Conservation (phyloP, 2,888 invertebrate genomes). For the Eilema depressum region DNA sequence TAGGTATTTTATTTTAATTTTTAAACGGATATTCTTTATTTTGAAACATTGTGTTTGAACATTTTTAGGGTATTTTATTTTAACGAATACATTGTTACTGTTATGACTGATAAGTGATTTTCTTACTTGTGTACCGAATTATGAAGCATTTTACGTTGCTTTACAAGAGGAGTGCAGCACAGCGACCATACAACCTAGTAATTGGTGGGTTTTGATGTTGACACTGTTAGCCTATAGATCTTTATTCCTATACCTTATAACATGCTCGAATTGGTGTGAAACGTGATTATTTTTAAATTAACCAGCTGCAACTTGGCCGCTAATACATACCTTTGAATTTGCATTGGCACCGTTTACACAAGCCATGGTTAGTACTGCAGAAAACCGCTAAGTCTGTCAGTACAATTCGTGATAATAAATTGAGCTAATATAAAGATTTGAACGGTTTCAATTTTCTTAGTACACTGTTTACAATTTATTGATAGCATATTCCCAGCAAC, state of each 20-base stretch:
- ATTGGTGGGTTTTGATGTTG: no score
- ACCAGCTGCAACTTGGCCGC: no score
- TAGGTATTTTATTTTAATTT: slow-evolving; percentile 1
- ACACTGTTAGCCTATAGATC: no score
- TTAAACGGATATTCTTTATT: no score
- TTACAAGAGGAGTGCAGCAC: no score
- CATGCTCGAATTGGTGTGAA: no score
- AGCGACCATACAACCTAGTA: neutral
- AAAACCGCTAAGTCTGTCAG: neutral
- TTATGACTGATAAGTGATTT: neutral
- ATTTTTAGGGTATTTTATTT: no score
- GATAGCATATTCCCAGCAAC: slow-evolving; percentile 21
- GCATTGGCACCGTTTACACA: neutral
- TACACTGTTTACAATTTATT: slow-evolving; percentile 6
- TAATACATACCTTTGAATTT: neutral
- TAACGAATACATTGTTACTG: neutral
- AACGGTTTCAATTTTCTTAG: neutral
- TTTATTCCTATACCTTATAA: no score
- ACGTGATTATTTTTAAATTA: no score
- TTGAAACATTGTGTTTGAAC: no score
- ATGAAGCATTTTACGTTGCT: neutral
- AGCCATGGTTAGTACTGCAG: neutral
- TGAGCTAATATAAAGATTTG: neutral
- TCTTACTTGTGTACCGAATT: neutral
- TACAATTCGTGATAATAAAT: neutral